A percentile compares a stretch with the other conserved stretches of the same genome.
phyloP scores from a whole-genome alignment of 2,888 invertebrate genomes.

The Melinopterus prodromus region DNA sequence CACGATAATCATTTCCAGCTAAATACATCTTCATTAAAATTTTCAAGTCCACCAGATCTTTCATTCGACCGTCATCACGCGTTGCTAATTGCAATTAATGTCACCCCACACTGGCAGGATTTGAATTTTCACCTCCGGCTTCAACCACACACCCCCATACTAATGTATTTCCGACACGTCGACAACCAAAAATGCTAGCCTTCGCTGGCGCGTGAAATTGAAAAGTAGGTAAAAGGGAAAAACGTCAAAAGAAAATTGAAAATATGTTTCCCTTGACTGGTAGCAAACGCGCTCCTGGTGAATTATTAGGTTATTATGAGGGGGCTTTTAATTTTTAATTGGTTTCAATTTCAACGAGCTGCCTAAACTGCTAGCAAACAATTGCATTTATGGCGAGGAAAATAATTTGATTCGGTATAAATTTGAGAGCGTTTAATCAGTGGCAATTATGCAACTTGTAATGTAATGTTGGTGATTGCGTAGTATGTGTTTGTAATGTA shows the following conservation, averaged over 20 bases:
- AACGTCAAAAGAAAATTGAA: constrained; percentile 4
- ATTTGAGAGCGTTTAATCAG: too few relatives aligned
- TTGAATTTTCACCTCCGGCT: not conserved
- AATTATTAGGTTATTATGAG: not conserved
- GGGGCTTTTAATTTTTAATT: not conserved
- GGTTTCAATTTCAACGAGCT: not conserved
- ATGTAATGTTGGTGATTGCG: too few relatives aligned
- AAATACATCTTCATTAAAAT: not conserved
- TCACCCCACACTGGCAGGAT: not conserved
- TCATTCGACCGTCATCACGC: not conserved
- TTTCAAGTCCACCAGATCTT: not conserved
- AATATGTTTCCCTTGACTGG: not conserved
- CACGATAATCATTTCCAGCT: not conserved
- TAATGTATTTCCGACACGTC: constrained; percentile 4
- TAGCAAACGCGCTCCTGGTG: not conserved
- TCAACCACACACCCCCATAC: not conserved
- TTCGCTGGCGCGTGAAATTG: not conserved
- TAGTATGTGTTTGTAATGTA: too few relatives aligned
- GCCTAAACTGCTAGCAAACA: too few relatives aligned
- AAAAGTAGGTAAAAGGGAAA: not conserved
- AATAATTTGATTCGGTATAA: too few relatives aligned
- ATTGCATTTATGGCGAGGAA: too few relatives aligned
- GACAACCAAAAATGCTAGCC: not conserved
- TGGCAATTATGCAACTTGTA: too few relatives aligned
- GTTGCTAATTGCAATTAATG: not conserved